Conservation (phyloP, 1,140 invertebrate species). For the Trissolcus basalis region DNA sequence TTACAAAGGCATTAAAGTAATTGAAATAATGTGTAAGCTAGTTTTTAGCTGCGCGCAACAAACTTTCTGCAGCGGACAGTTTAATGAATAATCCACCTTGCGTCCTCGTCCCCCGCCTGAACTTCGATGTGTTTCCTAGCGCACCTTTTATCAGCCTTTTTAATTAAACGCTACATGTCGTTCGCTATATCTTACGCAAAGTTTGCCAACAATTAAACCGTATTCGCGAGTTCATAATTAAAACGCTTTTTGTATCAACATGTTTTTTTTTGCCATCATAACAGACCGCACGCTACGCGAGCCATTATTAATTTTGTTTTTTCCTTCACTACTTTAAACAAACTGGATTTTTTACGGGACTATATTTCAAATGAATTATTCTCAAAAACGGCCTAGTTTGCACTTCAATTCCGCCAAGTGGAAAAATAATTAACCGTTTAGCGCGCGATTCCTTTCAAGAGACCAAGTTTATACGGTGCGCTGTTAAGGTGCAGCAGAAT, state of each 20-base stretch:
- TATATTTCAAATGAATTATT: too few relatives aligned
- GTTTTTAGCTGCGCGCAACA: constrained; percentile 17
- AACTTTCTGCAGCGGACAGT: constrained; percentile 8
- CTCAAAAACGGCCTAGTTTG: too few relatives aligned
- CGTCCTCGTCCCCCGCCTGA: neutral
- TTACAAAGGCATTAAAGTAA: constrained; percentile 34
- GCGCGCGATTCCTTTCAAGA: neutral
- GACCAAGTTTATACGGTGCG: neutral
- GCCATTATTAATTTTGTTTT: constrained; percentile 10
- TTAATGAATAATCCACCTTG: constrained; percentile 31
- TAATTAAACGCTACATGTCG: constrained; percentile 32
- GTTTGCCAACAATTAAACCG: constrained; percentile 34
- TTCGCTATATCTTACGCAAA: constrained; percentile 14
- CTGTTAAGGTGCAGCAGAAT: constrained; percentile 9
- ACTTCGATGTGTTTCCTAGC: constrained; percentile 13
- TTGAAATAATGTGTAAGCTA: constrained; percentile 27
- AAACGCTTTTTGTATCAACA: constrained; percentile 17
- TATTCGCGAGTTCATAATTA: constrained; percentile 35
- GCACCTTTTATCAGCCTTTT: constrained; percentile 6
- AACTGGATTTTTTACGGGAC: too few relatives aligned
- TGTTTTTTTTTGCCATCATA: constrained; percentile 11
- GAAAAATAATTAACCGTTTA: too few relatives aligned
- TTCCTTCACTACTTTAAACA: too few relatives aligned
- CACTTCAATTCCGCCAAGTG: too few relatives aligned
- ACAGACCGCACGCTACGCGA: neutral